Evolutionary conservation across 1,140 invertebrate genomes (phyloP).

Genomic region (Mactra quadrangularis): DNA sequence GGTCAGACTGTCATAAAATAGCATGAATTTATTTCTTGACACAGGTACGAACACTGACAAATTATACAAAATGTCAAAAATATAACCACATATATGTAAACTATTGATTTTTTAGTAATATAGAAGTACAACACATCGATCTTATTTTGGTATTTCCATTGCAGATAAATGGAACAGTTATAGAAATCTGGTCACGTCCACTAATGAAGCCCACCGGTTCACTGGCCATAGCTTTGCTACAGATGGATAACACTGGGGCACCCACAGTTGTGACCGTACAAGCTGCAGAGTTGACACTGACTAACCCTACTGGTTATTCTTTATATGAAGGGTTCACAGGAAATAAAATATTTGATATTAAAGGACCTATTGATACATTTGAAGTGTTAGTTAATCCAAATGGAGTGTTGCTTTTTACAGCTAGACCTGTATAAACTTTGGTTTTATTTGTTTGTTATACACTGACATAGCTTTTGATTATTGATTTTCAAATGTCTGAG

Average conservation of each 20-base stretch:
- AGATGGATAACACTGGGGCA: conserved; percentile 57
- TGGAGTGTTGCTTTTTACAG: conserved; percentile 36
- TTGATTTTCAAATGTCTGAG: no score
- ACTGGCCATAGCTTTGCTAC: conserved; percentile 71
- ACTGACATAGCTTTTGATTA: no score
- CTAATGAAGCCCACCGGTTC: conserved; percentile 66
- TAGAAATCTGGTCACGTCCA: conserved; percentile 72
- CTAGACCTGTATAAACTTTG: conserved; percentile 9
- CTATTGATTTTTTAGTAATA: no score
- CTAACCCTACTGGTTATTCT: conserved; percentile 90
- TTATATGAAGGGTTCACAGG: conserved; percentile 87
- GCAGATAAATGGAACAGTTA: conserved; percentile 23
- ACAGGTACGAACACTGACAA: no score
- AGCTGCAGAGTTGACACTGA: conserved; percentile 90
- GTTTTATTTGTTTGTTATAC: no score
- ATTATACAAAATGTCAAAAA: no score
- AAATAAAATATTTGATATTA: conserved; percentile 83
- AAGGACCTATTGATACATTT: background rate
- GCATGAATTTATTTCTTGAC: no score
- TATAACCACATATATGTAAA: no score
- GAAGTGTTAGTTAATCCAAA: conserved; percentile 36
- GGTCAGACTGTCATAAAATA: no score
- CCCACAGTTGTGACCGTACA: conserved; percentile 82
- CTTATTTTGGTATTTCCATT: no score
- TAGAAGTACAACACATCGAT: no score